A percentile compares a stretch with the other conserved stretches of the same genome.
phyloP scores from a whole-genome alignment of 2,888 invertebrate genomes.

The Heliconius cydno region DNA sequence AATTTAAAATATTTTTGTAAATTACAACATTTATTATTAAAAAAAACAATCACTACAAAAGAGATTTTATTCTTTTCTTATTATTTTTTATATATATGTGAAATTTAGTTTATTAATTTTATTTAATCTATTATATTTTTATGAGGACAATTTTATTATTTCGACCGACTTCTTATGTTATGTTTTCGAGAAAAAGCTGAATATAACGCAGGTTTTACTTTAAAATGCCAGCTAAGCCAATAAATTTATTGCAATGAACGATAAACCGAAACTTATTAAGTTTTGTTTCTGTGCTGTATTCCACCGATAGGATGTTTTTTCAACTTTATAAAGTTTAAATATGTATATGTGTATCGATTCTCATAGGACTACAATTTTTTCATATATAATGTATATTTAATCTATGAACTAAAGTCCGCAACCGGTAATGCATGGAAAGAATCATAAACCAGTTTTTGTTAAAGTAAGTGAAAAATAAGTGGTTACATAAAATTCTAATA shows the following conservation, averaged over 20 bases:
- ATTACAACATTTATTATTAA: too few relatives aligned
- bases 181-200: background rate
- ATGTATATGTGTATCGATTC: too few relatives aligned
- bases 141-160: background rate
- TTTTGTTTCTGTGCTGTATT: background rate
- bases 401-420: constrained; percentile 12
- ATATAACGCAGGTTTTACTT: too few relatives aligned
- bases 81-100: background rate
- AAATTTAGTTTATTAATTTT: background rate
- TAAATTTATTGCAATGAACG: background rate
- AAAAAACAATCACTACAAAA: too few relatives aligned
- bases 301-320: background rate
- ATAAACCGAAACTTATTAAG: background rate
- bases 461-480: background rate
- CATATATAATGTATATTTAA: background rate
- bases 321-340: background rate
- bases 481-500: background rate
- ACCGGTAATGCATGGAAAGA: constrained; percentile 10
- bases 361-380: background rate
- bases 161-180: background rate
- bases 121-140: background rate
- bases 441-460: background rate
- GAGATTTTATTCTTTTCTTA: background rate
- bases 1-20: background rate
- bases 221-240: background rate